Conservation (phyloP, 2,113 vertebrate species). For the Ia io region DNA sequence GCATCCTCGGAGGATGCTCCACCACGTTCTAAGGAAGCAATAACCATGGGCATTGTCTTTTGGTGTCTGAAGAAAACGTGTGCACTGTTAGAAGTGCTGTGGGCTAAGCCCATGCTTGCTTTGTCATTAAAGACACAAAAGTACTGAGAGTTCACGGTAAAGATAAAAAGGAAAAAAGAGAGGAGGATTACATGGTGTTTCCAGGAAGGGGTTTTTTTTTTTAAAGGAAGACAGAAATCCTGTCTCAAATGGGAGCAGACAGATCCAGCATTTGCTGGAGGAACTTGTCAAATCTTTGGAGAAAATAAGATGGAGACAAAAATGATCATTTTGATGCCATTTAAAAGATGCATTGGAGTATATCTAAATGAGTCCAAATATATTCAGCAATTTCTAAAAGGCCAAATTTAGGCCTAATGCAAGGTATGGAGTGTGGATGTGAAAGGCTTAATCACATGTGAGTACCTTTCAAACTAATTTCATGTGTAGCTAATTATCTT, state of each 20-base stretch:
- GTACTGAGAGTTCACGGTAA: background rate
- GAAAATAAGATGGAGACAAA: background rate
- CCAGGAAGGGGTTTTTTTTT: background rate
- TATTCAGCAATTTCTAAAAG: background rate
- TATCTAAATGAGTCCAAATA: background rate
- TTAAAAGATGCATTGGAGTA: background rate
- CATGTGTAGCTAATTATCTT: too few relatives aligned
- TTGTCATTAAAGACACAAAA: slow-evolving; percentile 5
- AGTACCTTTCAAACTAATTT: background rate
- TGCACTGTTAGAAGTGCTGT: background rate
- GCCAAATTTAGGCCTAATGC: background rate
- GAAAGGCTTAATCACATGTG: background rate
- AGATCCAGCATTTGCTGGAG: background rate
- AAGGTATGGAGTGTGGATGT: background rate
- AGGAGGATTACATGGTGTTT: background rate
- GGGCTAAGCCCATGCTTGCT: background rate
- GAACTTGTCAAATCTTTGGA: background rate
- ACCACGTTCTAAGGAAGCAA: background rate
- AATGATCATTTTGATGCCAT: background rate
- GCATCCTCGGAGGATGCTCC: background rate
- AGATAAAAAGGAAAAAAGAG: background rate
- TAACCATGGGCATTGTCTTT: background rate
- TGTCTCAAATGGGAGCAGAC: background rate
- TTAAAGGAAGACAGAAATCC: background rate
- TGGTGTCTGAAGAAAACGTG: background rate